Percentiles rank a stretch among this genome's conserved stretches.
phyloP scores from a whole-genome alignment of 2,113 vertebrate species.

The Recurvirostra avosetta region DNA sequence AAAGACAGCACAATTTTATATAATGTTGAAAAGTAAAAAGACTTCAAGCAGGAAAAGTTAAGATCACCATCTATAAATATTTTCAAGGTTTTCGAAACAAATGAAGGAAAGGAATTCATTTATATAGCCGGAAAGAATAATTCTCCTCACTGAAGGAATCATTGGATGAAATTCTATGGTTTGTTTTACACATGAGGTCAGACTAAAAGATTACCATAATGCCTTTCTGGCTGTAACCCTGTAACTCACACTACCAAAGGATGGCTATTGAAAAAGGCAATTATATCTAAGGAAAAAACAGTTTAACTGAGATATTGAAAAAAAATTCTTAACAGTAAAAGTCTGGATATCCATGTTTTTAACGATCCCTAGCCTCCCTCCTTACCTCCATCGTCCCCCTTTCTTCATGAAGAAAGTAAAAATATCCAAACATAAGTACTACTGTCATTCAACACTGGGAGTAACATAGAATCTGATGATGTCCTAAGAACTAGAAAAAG shows the following conservation, averaged over 20 bases:
- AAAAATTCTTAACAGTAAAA: neutral
- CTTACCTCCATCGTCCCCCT: neutral
- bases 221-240: neutral
- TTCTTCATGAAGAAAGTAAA: neutral
- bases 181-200: neutral
- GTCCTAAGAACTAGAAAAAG: neutral
- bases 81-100: neutral
- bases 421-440: neutral
- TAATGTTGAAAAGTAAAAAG: neutral
- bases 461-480: neutral
- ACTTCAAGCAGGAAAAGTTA: neutral
- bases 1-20: neutral
- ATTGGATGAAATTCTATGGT: neutral
- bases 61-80: neutral
- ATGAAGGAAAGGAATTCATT: neutral
- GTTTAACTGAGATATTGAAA: neutral
- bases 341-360: neutral
- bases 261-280: neutral
- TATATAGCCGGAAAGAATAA: neutral
- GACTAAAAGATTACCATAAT: neutral
- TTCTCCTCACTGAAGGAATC: neutral
- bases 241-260: neutral
- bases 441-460: neutral
- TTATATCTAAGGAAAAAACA: neutral
- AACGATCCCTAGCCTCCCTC: neutral